A percentile compares a stretch with the other conserved stretches of the same genome.
phyloP scores from a whole-genome alignment of 30 jellyfish, hydroid and myxozoan species.

The Mastigias papua region DNA sequence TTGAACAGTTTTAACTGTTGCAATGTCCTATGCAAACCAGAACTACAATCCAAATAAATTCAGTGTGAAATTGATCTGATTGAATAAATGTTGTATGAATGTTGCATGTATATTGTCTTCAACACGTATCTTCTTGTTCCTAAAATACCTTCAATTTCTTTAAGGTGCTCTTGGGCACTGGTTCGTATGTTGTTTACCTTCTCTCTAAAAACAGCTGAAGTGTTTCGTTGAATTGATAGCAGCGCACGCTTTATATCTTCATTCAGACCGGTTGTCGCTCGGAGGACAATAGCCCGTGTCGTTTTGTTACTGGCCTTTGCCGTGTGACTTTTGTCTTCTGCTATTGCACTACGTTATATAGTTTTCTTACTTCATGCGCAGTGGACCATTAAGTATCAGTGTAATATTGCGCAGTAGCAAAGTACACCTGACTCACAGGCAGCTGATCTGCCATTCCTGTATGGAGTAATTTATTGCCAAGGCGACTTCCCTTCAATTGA shows the following conservation, averaged over 20 bases:
- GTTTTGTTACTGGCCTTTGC: constrained; percentile 19
- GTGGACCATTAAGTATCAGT: constrained; percentile 23
- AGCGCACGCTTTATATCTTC: constrained; percentile 18
- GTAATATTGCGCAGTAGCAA: constrained; percentile 64
- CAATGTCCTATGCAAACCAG: not conserved
- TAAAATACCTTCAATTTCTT: not conserved
- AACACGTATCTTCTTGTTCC: not conserved
- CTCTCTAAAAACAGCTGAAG: not conserved
- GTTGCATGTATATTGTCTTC: not conserved
- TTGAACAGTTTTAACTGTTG: not conserved
- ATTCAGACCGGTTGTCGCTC: constrained; percentile 37
- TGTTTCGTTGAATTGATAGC: not conserved
- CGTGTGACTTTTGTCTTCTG: constrained; percentile 25
- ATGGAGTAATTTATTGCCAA: constrained; percentile 57
- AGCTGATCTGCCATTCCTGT: constrained; percentile 41
- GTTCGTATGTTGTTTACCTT: not conserved
- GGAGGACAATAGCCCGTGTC: constrained; percentile 54
- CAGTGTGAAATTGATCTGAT: not conserved
- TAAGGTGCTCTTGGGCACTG: not conserved
- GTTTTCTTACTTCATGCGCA: constrained; percentile 32
- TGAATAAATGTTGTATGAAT: not conserved
- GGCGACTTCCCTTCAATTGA: constrained; percentile 28
- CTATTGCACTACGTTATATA: constrained; percentile 1
- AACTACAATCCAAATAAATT: not conserved
- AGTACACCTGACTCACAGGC: constrained; percentile 61